Evolutionary conservation across 2,888 invertebrate species (phyloP).

Genomic region (Drosophila nigricruria): DNA sequence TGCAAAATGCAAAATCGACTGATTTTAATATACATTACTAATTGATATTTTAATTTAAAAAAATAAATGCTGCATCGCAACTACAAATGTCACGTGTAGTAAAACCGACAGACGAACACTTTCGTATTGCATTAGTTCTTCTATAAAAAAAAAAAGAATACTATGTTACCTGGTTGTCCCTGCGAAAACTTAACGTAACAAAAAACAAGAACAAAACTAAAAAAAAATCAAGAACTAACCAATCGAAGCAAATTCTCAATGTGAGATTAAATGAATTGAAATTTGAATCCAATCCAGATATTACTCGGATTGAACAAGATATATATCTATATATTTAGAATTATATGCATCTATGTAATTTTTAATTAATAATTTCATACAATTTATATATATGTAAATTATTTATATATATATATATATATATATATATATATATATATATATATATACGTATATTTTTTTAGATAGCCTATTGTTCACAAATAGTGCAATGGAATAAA

Average conservation of each 20-base stretch:
- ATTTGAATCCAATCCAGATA: no score
- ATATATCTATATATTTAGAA: slow-evolving; percentile 3
- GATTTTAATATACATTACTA: slow-evolving; percentile 52
- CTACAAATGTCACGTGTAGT: slow-evolving; percentile 42
- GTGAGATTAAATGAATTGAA: not conserved
- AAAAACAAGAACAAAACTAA: slow-evolving; percentile 1
- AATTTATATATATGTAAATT: slow-evolving; percentile 5
- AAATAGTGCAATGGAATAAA: slow-evolving; percentile 51
- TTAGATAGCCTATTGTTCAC: slow-evolving; percentile 31
- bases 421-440: slow-evolving; percentile 3
- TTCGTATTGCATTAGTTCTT: slow-evolving; percentile 35
- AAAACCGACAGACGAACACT: slow-evolving; percentile 28
- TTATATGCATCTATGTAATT: slow-evolving; percentile 16
- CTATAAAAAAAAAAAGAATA: slow-evolving; percentile 40
- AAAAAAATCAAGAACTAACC: slow-evolving; percentile 10
- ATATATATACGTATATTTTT: not conserved
- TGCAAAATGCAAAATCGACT: slow-evolving; percentile 55
- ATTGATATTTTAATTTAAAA: slow-evolving; percentile 39
- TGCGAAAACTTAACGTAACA: slow-evolving; percentile 48
- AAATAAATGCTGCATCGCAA: slow-evolving; percentile 20
- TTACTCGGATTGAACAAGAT: slow-evolving; percentile 6
- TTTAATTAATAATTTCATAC: slow-evolving; percentile 19
- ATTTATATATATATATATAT: slow-evolving; percentile 17
- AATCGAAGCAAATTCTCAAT: slow-evolving; percentile 6
- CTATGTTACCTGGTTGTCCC: slow-evolving; percentile 58